These are phyloP conservation scores for Rhea pennata DNA, from an alignment of 2,113 vertebrate species.

Conservation along the genomic window DNA sequence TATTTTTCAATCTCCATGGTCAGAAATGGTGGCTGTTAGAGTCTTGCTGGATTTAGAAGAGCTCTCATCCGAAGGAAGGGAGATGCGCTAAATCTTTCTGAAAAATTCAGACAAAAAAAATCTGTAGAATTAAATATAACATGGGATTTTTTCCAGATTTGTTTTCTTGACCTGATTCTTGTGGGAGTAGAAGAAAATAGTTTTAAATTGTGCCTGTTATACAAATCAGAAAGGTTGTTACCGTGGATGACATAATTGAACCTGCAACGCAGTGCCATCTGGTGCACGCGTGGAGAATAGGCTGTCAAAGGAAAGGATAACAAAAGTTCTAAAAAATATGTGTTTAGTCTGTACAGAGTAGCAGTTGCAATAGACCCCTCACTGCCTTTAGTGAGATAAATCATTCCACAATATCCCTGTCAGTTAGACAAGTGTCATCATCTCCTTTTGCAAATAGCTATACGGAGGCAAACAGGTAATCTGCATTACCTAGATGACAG, in stretches of 20 bases:
- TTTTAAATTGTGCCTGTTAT: not conserved
- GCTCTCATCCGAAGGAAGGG: not conserved
- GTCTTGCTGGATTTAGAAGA: not conserved
- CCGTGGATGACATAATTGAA: not conserved
- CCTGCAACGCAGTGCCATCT: conserved; percentile 76
- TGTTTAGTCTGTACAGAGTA: not conserved
- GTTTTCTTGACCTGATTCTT: not conserved
- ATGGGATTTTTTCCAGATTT: not conserved
- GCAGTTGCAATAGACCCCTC: not conserved
- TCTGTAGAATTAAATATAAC: fast-evolving
- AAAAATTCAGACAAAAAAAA: not conserved
- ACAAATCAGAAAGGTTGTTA: not conserved
- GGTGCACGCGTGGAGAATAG: conserved; percentile 29
- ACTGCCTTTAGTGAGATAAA: not conserved
- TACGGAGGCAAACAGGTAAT: not conserved
- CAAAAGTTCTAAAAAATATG: fast-evolving
- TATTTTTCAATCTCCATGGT: not conserved
- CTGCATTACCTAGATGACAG: not conserved
- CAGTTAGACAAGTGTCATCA: not conserved
- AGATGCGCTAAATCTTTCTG: too few relatives aligned
- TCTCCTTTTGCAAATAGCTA: not conserved
- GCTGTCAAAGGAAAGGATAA: not conserved
- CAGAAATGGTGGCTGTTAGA: not conserved
- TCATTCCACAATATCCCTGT: not conserved
- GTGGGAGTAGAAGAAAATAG: not conserved